Evolutionary conservation across 2,113 vertebrate genomes (phyloP).

Genomic region (Xiphophorus hellerii): DNA sequence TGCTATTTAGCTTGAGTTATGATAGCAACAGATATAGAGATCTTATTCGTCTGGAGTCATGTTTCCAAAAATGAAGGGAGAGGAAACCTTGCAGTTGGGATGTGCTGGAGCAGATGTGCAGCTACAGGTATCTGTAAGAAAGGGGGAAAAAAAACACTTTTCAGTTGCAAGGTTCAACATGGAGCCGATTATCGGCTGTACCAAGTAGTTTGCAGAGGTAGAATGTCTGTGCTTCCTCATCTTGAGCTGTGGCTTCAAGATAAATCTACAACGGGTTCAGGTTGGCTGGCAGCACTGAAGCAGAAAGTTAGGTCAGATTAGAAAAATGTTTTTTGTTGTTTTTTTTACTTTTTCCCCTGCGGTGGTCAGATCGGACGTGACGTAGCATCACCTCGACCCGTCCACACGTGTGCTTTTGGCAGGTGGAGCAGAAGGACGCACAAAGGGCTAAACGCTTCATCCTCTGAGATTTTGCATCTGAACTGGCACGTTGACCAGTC

Average conservation of each 20-base stretch:
- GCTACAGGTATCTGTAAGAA: constrained; percentile 9
- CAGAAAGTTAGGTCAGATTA: background rate
- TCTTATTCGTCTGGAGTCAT: background rate
- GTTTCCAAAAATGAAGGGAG: constrained; percentile 7
- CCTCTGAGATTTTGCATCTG: constrained; percentile 70
- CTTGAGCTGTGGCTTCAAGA: background rate
- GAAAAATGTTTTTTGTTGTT: background rate
- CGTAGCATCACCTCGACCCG: background rate
- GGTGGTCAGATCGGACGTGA: background rate
- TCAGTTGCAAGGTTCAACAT: constrained; percentile 1
- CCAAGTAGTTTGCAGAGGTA: background rate
- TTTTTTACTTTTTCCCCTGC: background rate
- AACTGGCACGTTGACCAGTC: constrained; percentile 65
- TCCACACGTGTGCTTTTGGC: constrained; percentile 6
- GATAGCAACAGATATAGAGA: background rate
- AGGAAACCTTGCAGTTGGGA: background rate
- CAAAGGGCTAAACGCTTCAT: constrained; percentile 46
- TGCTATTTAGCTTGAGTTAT: background rate
- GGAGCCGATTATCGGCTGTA: constrained; percentile 4
- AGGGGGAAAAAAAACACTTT: background rate
- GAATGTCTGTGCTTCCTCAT: background rate
- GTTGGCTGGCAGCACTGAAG: background rate
- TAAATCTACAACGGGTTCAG: constrained; percentile 2
- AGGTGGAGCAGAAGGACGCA: background rate
- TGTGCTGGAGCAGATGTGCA: constrained; percentile 5